Conservation (phyloP, 2,888 invertebrate species). For the Scrobipalpa atriplicella region DNA sequence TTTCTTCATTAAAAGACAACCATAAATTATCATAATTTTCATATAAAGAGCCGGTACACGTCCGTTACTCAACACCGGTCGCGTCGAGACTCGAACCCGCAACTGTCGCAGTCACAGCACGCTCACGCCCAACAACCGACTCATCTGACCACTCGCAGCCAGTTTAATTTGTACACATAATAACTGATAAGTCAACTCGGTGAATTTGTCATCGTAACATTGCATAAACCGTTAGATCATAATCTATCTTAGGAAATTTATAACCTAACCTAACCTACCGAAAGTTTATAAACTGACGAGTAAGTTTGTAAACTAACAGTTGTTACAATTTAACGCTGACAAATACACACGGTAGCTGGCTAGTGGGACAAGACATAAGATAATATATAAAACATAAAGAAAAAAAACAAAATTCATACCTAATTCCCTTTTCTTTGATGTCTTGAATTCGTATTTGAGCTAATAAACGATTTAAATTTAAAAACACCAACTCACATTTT, state of each 20-base stretch:
- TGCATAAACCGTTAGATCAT: too few species aligned
- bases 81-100: not conserved
- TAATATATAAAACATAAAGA: too few species aligned
- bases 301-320: too few species aligned
- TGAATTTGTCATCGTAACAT: too few species aligned
- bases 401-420: not conserved
- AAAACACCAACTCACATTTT: too few species aligned
- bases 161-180: not conserved
- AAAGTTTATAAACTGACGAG: too few species aligned
- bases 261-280: too few species aligned
- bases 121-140: not conserved
- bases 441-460: too few species aligned
- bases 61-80: constrained; percentile 5
- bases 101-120: not conserved
- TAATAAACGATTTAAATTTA: too few species aligned
- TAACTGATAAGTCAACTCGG: constrained; percentile 2
- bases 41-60: not conserved
- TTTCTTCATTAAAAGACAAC: constrained; percentile 6
- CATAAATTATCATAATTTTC: constrained; percentile 14
- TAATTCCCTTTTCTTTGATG: too few species aligned
- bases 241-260: too few species aligned
- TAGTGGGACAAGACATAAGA: not conserved
- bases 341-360: not conserved
- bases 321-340: too few species aligned
- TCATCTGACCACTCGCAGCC: not conserved